Base-by-base conservation (phyloP, 2,113 vertebrate species). In the Thalassarche chlororhynchos region DNA sequence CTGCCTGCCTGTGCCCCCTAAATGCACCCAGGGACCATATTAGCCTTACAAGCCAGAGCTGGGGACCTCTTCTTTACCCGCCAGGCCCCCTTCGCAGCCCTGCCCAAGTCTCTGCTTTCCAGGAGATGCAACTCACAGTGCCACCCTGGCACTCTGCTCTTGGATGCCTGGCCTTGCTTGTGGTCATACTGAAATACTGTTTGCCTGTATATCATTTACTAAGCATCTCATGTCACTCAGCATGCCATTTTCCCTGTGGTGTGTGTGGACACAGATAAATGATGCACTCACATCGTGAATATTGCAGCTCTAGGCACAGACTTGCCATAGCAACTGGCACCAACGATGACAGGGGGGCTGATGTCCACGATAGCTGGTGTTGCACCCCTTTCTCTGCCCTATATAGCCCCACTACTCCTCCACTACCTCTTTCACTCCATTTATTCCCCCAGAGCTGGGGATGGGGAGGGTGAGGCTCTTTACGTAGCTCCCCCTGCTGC, bases 321-420 rank as follows among this genome's bases (percentile, higher is more conserved):
- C 32, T 62, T 49, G n/a, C 12, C 3, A 3, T 7, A 69, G 60
- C 18, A 84, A 31, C 14, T 49, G 40, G 8, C 38, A 65, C 23
- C 69, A 54, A 0, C 0, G 4, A 16, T 34, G 25, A 54, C 2
- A 3, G 18, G 12, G 21, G 18, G 3, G 3, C 12, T 81, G 72
- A 66, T 19, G 55, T 17, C 44, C 51, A 28, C 0, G 0, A 7
- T 3, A 54, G 9, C 40, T 66, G 34, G 6, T 40, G 46, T 62
- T 82, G 51, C 32, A 75, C 52, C 38, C 34, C 28, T 40, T 85
- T 58, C 42, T 90, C 36, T 93, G 46, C 24, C 6, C 32, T 64
- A 2, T 7, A 26, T 9, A 60, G 11, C 44, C 49, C 29, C 64
- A n/a, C 17, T 44, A 28, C 3, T 92, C 40, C 40, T 70, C 20